Base-by-base conservation (phyloP, 2,888 invertebrate species). In the Eilema caniola region DNA sequence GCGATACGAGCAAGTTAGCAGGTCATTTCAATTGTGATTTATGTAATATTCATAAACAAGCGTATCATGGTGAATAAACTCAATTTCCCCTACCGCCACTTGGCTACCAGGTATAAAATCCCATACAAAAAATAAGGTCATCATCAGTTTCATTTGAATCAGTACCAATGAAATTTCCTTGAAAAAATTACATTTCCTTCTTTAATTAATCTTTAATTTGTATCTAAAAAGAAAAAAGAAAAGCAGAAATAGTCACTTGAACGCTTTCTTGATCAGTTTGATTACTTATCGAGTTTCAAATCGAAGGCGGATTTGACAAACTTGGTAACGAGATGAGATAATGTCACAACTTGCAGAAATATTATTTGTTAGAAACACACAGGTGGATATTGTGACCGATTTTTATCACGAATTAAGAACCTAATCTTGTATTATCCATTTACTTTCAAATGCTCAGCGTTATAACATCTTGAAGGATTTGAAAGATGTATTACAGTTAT, bases 261-360 rank as follows among this genome's bases (percentile, higher is more conserved):
- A 71, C 61, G 66, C 31, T 24, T 56, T 47, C 47, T 31, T 63
- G 67, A 73, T 76, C 71, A 71, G 63, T 73, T 47, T 64, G 67
- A 73, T 77, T 70, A 69, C 62, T 73, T 75, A 79, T 81, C 76
- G 67, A 79, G 72, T 77, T 78, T 71, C 57, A 60, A 72, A 79
- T 79, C 78, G 76, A 76, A 83, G 70, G 71, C 73, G 76, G 78
- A 80, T 85, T 85, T 79, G 84, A 82, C 84, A 83, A 89, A 87
- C 81, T 90, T 83, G 71, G 81, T 88, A 90, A 89, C 87, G 85
- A 89, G 87, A 77, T 33, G 67, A 77, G 85, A 86, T 86, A 86
- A 85, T 82, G 85, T 78, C 81, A 73, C 79, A 84, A 84, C 81
- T 81, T 81, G 77, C 75, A 77, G 84, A 86, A 86, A 87, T 88